Evolutionary conservation across 2,113 vertebrate genomes (phyloP).

Genomic region (Cinclus mexicanus): DNA sequence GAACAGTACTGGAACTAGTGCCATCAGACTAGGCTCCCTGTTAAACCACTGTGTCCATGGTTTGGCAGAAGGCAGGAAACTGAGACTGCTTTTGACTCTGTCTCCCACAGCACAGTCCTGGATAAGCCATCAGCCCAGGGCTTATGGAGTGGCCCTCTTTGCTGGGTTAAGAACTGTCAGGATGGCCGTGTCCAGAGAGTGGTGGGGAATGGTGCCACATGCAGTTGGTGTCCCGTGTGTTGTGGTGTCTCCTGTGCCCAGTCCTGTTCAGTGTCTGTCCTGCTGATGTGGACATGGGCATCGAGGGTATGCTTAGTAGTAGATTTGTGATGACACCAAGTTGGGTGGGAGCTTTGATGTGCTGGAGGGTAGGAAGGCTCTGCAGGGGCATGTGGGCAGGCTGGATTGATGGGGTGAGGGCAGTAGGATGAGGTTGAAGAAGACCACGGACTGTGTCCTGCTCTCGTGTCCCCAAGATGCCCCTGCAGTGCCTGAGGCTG

Average conservation of each 20-base stretch:
- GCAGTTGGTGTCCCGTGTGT: accelerated
- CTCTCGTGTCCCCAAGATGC: not conserved
- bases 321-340: not conserved
- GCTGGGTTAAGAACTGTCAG: not conserved
- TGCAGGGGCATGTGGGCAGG: not conserved
- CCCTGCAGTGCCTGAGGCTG: not conserved
- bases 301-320: accelerated
- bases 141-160: not conserved
- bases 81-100: accelerated
- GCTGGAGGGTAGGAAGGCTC: not conserved
- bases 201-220: accelerated
- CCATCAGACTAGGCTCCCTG: not conserved
- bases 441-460: not conserved
- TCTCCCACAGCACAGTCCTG: accelerated
- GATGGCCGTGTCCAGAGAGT: accelerated
- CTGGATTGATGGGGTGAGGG: not conserved
- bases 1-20: not conserved
- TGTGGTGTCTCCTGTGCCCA: accelerated
- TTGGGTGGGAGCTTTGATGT: accelerated
- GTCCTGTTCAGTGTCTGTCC: not conserved
- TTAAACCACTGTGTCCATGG: accelerated
- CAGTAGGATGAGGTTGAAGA: too few relatives aligned
- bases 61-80: not conserved
- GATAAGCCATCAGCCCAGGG: accelerated
- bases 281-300: not conserved